Base-by-base conservation (phyloP, 2,797 vertebrate species). In the Psittacula echo region DNA sequence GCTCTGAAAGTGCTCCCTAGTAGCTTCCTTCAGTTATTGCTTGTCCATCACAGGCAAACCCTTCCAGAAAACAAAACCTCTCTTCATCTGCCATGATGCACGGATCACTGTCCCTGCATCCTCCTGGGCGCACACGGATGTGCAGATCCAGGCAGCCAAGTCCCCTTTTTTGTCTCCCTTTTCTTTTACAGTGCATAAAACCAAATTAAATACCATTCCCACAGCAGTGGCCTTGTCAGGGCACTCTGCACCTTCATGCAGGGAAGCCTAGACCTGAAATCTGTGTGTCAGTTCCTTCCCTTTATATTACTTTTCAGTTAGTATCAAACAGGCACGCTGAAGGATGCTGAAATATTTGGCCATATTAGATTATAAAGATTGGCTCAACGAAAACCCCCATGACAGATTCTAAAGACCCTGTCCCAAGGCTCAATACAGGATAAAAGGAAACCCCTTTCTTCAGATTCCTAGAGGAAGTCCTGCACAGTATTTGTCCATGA, bases 251-350 rank as follows among this genome's bases (percentile, higher is more conserved):
- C 29, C 41, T 61, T 29, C 10, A 4, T 23, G 45, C 48, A 58
- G 37, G 76, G 86, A 84, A 89, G 70, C n/a, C 34, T 30, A 20
- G 42, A 39, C 66, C 81, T 70, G 45, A 78, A 91, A 90, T 75
- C 68, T 61, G 30, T 17, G 16, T 51, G n/a, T 80, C 79, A 29
- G 4, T 45, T 51, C 22, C 29, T 71, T 77, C 82, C 48, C 50
- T 53, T 80, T 9, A 23, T 68, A 87, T 41, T 17, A 18, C 41
- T 78, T 84, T 53, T 53, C 84, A 21, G 61, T 77, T 27, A 30
- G 48, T 29, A 80, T 70, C 81, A 85, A 27, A 76, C 27, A 54
- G 68, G 17, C 67, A 51, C 1, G 6, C 32, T 83, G 77, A 83
- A 86, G 62, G 34, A 48, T 5, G 2, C 72, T 65, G 71, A 85